These are phyloP conservation scores for Saxidomus purpurata DNA, from an alignment of 1,140 invertebrate genomes.

Conservation along the genomic window DNA sequence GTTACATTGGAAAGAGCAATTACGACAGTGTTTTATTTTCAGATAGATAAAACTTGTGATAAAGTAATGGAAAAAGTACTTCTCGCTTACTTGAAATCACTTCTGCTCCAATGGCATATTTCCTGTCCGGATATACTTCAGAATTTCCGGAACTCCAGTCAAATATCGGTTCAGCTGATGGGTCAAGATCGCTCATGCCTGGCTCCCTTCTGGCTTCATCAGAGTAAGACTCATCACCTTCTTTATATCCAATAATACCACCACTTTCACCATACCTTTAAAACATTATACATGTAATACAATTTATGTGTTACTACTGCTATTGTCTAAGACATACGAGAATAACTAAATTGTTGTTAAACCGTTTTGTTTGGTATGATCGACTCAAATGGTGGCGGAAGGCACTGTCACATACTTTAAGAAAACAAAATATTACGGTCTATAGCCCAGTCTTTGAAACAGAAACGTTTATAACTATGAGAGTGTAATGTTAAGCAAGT, in stretches of 20 bases:
- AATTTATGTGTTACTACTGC: background rate
- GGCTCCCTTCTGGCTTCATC: constrained; percentile 18
- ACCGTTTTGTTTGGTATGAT: background rate
- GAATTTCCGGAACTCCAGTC: background rate
- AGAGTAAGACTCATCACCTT: background rate
- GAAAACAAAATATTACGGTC: no score
- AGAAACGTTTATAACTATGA: no score
- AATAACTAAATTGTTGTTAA: background rate
- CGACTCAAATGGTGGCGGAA: background rate
- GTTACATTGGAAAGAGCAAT: no score
- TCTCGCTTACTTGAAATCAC: background rate
- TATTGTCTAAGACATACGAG: background rate
- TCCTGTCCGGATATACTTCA: background rate
- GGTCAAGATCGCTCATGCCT: background rate
- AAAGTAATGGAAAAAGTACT: no score
- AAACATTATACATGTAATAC: background rate
- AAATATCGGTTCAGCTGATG: background rate
- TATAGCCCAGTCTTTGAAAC: no score
- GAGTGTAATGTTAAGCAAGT: no score
- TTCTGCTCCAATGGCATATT: constrained; percentile 9
- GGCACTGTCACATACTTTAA: no score
- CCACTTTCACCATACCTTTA: background rate
- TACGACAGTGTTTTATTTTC: no score
- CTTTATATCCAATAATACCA: constrained; percentile 35
- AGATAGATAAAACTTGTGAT: no score